Conservation (phyloP, 2,797 vertebrate genomes). For the Nannoperca obscura region DNA sequence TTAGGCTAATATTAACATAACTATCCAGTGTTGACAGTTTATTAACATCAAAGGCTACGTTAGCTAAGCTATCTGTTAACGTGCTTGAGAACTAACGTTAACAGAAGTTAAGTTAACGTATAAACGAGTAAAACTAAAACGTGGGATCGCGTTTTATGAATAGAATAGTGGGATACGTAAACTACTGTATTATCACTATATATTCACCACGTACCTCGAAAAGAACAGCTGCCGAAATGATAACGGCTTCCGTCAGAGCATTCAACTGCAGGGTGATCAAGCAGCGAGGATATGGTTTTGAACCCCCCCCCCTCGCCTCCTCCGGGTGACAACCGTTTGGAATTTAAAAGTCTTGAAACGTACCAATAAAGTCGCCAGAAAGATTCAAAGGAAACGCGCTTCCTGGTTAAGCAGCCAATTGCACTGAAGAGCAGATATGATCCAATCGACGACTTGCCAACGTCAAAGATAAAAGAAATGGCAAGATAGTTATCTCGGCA, state of each 20-base stretch:
- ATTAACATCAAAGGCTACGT: neutral
- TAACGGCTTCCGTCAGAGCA: neutral
- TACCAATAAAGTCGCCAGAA: conserved; percentile 75
- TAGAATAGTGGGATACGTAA: fast-evolving
- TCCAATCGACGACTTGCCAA: neutral
- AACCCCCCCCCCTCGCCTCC: conserved; percentile 23
- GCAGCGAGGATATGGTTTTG: neutral
- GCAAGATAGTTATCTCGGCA: neutral
- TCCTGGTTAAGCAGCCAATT: conserved; percentile 77
- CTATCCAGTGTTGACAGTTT: neutral
- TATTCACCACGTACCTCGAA: conserved; percentile 65
- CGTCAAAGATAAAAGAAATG: neutral
- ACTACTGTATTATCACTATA: fast-evolving
- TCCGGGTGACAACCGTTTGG: conserved; percentile 61
- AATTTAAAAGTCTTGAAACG: conserved; percentile 81
- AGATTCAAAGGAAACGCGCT: conserved; percentile 49
- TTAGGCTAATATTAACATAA: neutral
- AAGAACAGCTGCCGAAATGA: neutral
- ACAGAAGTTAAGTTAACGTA: neutral
- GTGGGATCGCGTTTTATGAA: neutral
- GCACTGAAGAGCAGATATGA: conserved; percentile 33
- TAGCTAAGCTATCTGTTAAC: neutral
- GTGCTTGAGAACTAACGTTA: no score
- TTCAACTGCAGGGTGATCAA: neutral
- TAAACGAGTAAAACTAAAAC: neutral